Base-by-base conservation (phyloP, 2,888 invertebrate species). In the Beris morrisii region DNA sequence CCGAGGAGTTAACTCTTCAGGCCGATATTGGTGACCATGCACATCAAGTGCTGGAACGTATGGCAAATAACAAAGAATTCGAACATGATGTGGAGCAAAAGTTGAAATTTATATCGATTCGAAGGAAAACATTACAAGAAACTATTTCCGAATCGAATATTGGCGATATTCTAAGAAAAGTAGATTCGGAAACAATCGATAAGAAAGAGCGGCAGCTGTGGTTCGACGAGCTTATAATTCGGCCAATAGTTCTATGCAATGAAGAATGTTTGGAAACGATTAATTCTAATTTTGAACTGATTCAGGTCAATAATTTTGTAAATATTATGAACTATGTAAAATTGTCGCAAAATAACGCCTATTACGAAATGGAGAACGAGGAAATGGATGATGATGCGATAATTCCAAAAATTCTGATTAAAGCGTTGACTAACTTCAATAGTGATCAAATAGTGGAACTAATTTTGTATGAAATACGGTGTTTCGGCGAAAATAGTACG, bases 211-310 rank as follows among this genome's bases (percentile, higher is more conserved):
- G 56, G 30, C 54, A 52, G 13, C 32, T 68, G 15, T 65, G 70
- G 70, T 72, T 77, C 45, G 69, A 75, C 57, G 76, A 75, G 63
- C 71, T 78, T 1, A 65, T 78, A 50, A 22, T 43, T n/a, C 72
- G 71, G 54, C 73, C 75, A 4, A 69, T 74, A 1, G 72, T 74
- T 0, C 67, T 75, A 3, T 75, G 73, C 0, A 78, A 76, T 66
- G 74, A 75, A 1, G 78, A 78, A 65, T 78, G 77, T 48, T 55
- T 77, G 3, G 72, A 74, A 48, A 70, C 75, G 1, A 73, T 78
- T 3, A 70, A 67, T 31, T 66, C 72, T 0, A 73, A 76, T 46
- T 69, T 72, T 1, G 71, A 74, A 54, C 57, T 75, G 3, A 67
- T 75, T 61, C 69, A 64, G 0, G 63, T 70, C 0, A 71, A 74